phyloP scores from a whole-genome alignment of 2,113 vertebrate species.

The Shinisaurus crocodilurus region DNA sequence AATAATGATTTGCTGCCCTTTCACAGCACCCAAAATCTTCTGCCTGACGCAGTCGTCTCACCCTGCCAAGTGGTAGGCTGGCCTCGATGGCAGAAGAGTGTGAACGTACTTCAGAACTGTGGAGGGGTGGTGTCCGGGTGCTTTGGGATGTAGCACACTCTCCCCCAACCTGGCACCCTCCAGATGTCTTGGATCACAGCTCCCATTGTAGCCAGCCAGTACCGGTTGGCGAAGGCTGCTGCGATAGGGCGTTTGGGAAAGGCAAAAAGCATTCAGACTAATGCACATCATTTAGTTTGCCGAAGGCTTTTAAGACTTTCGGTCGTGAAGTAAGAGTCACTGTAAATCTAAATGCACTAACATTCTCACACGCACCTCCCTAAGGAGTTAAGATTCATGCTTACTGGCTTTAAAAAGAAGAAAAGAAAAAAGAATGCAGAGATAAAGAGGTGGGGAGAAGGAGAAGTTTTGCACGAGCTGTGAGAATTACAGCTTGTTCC shows the following conservation, averaged over 20 bases:
- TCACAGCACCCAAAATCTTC: too few species aligned
- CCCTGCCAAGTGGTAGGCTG: too few species aligned
- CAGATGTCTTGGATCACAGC: too few species aligned
- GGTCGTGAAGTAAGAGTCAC: background rate
- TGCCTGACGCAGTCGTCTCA: too few species aligned
- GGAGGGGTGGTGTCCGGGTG: background rate
- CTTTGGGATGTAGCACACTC: background rate
- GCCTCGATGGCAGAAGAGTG: background rate
- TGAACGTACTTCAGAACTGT: background rate
- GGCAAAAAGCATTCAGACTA: background rate
- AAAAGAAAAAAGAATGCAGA: background rate
- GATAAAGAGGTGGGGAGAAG: background rate
- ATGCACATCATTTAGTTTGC: background rate
- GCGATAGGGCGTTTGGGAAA: background rate
- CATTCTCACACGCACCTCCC: background rate
- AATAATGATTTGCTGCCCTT: too few species aligned
- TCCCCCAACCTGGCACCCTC: too few species aligned
- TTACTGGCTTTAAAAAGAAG: background rate
- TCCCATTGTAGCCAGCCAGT: too few species aligned
- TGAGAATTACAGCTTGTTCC: slow-evolving; percentile 45
- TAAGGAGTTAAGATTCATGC: background rate
- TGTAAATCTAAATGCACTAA: background rate
- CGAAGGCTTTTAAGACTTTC: background rate
- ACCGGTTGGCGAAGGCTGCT: background rate
- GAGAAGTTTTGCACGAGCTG: slow-evolving; percentile 10